Base-by-base conservation (phyloP, 2,113 vertebrate genomes). In the Amblyornis subalaris region DNA sequence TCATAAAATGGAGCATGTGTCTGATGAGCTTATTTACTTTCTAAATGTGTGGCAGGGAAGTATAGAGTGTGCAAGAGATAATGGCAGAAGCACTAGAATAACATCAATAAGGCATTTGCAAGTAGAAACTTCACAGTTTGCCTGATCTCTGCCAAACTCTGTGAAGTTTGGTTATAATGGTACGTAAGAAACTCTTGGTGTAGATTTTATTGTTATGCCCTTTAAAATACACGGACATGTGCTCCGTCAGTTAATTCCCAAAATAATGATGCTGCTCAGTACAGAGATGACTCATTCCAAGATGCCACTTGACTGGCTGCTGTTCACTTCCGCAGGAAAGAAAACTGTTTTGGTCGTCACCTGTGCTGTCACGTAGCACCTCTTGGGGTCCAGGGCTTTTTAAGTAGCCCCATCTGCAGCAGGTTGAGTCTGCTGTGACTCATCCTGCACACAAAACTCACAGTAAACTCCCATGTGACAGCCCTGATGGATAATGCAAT, bases 1-100 rank as follows among this genome's bases (percentile, higher is more conserved):
- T 91, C 93, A 93, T 58, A 86, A 88, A 93, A 93, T 57, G 75
- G 89, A 95, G 95, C 72, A 76, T 57, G 67, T 93, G 83, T 90
- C 83, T 96, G 96, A 98, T 86, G 85, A 95, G 91, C 82, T 93
- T 90, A 90, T 97, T 95, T 94, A 47, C 86, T 96, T 96, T 93
- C 95, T 92, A 93, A 94, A 94, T 95, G 82, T 79, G 58, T 93
- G 86, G 64, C 83, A 94, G 90, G 84, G 66, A 97, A 90, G 62
- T 89, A 88, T 77, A 93, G 85, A 89, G 36, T 17, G 73, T 85
- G 76, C 51, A 84, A 87, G 85, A 85, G 84, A 79, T 38, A 71
- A 90, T 96, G 84, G 76, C 48, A 87, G 42, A 69, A 90, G 48
- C 62, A 28, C 80, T 85, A 40, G 85, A 97, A 94, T 88, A 80